Conservation (phyloP, 2,113 vertebrate species). For the Melanerpes aurifrons region DNA sequence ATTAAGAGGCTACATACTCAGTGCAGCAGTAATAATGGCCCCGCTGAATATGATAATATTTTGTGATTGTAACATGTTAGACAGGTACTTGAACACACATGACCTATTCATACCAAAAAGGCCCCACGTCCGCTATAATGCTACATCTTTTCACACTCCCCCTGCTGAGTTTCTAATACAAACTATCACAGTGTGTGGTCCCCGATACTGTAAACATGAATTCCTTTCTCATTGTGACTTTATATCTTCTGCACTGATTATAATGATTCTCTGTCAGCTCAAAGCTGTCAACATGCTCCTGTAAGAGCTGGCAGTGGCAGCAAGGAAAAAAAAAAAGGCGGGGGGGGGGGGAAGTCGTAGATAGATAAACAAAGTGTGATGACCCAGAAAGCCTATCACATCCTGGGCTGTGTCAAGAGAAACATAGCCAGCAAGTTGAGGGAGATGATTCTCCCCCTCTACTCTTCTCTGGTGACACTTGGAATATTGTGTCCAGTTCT, state of each 20-base stretch:
- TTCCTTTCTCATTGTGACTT: conserved; percentile 74
- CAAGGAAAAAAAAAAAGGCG: neutral
- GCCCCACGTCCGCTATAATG: conserved; percentile 51
- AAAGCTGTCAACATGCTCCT: conserved; percentile 72
- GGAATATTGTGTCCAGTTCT: no score
- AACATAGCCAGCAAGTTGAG: no score
- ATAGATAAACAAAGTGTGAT: neutral
- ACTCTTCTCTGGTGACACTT: no score
- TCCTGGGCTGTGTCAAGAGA: no score
- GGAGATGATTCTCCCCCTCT: no score
- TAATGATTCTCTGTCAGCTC: conserved; percentile 76
- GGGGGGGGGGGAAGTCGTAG: neutral
- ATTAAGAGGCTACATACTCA: conserved; percentile 39
- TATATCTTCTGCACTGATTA: conserved; percentile 75
- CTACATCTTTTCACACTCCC: conserved; percentile 58
- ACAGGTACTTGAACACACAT: conserved; percentile 69
- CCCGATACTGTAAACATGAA: conserved; percentile 74
- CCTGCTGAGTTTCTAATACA: conserved; percentile 80
- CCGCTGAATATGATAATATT: conserved; percentile 48
- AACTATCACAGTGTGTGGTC: conserved; percentile 78
- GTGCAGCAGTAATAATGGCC: conserved; percentile 14
- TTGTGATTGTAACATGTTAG: conserved; percentile 40
- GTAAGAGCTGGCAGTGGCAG: conserved; percentile 34
- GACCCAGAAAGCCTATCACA: no score
- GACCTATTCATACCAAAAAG: conserved; percentile 68